These are phyloP conservation scores for Scarus forsteni DNA, from an alignment of 2,797 vertebrate species.

Conservation along the genomic window DNA sequence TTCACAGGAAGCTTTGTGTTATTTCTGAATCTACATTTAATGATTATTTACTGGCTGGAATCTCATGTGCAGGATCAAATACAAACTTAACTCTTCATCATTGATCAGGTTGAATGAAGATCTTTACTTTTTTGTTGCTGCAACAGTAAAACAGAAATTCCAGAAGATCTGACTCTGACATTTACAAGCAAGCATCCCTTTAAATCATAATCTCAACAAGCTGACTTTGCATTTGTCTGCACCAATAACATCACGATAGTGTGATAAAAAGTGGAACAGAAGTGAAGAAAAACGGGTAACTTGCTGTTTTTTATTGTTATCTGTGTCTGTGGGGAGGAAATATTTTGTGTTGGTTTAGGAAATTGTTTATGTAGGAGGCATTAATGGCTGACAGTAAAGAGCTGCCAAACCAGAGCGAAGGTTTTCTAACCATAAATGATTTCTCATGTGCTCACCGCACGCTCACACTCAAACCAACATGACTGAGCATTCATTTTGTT, in stretches of 20 bases:
- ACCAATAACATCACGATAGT: not conserved
- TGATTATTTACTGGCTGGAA: too few species aligned
- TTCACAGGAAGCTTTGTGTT: slow-evolving; percentile 6
- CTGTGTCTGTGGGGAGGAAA: slow-evolving; percentile 22
- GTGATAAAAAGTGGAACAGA: slow-evolving; percentile 10
- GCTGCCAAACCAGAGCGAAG: slow-evolving; percentile 57
- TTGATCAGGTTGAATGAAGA: too few species aligned
- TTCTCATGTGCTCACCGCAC: slow-evolving; percentile 38
- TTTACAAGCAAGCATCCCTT: not conserved
- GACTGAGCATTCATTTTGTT: not conserved
- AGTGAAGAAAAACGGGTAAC: slow-evolving; percentile 17
- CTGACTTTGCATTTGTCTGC: not conserved
- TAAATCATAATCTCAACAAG: not conserved
- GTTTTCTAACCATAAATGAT: slow-evolving; percentile 46
- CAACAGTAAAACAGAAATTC: not conserved
- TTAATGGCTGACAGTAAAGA: slow-evolving; percentile 36
- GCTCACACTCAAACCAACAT: not conserved
- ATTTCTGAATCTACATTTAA: too few species aligned
- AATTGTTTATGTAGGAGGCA: slow-evolving; percentile 47
- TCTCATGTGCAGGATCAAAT: not conserved
- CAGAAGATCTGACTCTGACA: not conserved
- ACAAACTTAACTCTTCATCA: not conserved
- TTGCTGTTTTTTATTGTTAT: slow-evolving; percentile 21
- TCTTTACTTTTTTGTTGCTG: not conserved
- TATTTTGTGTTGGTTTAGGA: slow-evolving; percentile 24